Base-by-base conservation (phyloP, 2,888 invertebrate species). In the Plebejus argus region DNA sequence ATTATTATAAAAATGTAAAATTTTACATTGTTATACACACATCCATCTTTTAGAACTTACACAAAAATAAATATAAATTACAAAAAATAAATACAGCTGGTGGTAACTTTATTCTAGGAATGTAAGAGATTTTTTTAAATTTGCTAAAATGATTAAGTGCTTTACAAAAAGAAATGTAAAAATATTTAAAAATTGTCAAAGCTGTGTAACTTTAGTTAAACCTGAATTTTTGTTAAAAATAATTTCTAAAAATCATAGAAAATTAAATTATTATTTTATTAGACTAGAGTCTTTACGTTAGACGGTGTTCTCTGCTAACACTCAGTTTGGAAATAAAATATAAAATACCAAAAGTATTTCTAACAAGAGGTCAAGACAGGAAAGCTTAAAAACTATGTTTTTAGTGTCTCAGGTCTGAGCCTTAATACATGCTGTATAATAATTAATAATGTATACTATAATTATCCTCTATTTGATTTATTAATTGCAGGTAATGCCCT, bases 1-100 rank as follows among this genome's bases (percentile, higher is more conserved):
- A 49, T 74, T 28, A 49, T 53, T 74, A 53, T 28, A 49, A 74
- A 74, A 74, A 23, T 74, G 74, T 74, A 74, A 74, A 74, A 74
- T 53, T 53, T 49, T 53, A 66, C 66, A 66, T 53, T 23, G 4
- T 45, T 71, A 39, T 20, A 71, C 20, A 71, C 45, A 3, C 12
- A 45, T 49, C 45, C 23, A 72, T 20, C 20, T 23, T 23, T 71
- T 15, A 28, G 28, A 66, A 18, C 28, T 12, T 18, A 66, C 18
- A 66, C 28, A 66, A 66, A 66, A 33, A 66, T 66, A 66, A 66
- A 66, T 66, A 66, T 6, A 28, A 33, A 15, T 66, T 66, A 28
- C 12, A 66, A 20, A 58, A 20, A 8, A 66, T 66, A 66, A 28
- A 66, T 66, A 66, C 33, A 33, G 28, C 23, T 33, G 0, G 28